Percentiles rank a stretch among this genome's conserved stretches.
Evolutionary conservation across 2,888 invertebrate species (phyloP).

Genomic region (Amiota communis): DNA sequence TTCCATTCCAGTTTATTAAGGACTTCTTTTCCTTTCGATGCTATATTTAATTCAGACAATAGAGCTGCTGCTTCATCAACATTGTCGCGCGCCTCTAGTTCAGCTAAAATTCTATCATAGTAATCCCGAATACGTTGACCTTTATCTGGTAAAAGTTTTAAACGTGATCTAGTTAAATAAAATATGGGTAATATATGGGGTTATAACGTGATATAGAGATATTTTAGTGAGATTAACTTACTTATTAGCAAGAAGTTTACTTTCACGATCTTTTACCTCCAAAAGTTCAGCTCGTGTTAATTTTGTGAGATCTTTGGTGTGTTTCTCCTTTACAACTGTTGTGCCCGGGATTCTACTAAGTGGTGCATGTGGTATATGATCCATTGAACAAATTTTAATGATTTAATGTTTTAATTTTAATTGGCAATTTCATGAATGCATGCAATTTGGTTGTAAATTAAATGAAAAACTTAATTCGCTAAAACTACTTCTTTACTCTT

Average conservation of each 20-base stretch:
- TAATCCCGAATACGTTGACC: slow-evolving; percentile 68
- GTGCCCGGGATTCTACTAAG: slow-evolving; percentile 61
- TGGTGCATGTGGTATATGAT: slow-evolving; percentile 46
- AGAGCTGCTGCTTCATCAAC: slow-evolving; percentile 64
- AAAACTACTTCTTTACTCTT: neutral
- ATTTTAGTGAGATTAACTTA: slow-evolving; percentile 47
- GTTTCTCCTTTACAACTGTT: slow-evolving; percentile 57
- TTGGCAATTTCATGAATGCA: no score
- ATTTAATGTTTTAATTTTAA: no score
- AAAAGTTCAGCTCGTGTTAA: slow-evolving; percentile 60
- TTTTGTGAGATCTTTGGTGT: slow-evolving; percentile 61
- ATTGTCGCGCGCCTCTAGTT: slow-evolving; percentile 63
- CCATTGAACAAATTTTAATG: slow-evolving; percentile 29
- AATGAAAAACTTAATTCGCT: neutral
- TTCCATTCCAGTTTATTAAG: slow-evolving; percentile 70
- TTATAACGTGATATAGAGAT: neutral
- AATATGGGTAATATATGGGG: slow-evolving; percentile 9
- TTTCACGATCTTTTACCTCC: slow-evolving; percentile 68
- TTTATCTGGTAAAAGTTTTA: slow-evolving; percentile 68
- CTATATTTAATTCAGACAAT: slow-evolving; percentile 70
- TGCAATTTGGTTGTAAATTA: neutral
- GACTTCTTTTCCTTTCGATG: slow-evolving; percentile 57
- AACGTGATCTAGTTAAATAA: slow-evolving; percentile 52
- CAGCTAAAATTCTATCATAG: slow-evolving; percentile 62
- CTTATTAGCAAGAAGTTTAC: slow-evolving; percentile 67